Evolutionary conservation across 2,888 invertebrate genomes (phyloP).

Genomic region (Dyspetes luteomarginatus): DNA sequence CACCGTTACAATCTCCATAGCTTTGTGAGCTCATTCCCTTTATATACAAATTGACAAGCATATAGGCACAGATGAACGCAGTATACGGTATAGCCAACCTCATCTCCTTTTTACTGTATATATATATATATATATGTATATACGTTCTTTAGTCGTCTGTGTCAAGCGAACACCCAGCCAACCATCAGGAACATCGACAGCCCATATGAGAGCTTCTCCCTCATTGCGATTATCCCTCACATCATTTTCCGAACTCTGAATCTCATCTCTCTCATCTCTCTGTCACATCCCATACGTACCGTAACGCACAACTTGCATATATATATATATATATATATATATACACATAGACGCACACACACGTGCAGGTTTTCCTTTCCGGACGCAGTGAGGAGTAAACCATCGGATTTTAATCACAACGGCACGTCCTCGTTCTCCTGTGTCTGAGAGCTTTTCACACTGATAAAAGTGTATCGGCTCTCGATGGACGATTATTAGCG

Average conservation of each 20-base stretch:
- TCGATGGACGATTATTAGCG: neutral
- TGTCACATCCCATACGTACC: constrained; percentile 6
- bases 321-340: neutral
- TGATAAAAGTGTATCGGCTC: constrained; percentile 1
- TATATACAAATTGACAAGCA: no score
- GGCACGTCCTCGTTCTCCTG: constrained; percentile 24
- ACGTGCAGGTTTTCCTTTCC: no score
- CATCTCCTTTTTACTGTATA: no score
- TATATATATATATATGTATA: no score
- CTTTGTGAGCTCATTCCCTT: neutral
- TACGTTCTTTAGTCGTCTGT: no score
- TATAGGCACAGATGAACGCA: no score
- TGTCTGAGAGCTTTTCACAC: neutral
- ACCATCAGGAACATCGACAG: constrained; percentile 24
- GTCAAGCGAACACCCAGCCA: no score
- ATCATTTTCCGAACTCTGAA: constrained; percentile 44
- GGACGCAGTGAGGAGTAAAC: constrained; percentile 50
- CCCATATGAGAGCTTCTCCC: neutral
- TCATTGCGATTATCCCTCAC: constrained; percentile 12
- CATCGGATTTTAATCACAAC: constrained; percentile 66
- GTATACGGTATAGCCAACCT: constrained; percentile 9
- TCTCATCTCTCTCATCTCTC: neutral
- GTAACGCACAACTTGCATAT: neutral
- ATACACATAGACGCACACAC: neutral
- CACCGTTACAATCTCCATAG: neutral